Base-by-base conservation (phyloP, 1,140 invertebrate species). In the Vanessa atalanta region DNA sequence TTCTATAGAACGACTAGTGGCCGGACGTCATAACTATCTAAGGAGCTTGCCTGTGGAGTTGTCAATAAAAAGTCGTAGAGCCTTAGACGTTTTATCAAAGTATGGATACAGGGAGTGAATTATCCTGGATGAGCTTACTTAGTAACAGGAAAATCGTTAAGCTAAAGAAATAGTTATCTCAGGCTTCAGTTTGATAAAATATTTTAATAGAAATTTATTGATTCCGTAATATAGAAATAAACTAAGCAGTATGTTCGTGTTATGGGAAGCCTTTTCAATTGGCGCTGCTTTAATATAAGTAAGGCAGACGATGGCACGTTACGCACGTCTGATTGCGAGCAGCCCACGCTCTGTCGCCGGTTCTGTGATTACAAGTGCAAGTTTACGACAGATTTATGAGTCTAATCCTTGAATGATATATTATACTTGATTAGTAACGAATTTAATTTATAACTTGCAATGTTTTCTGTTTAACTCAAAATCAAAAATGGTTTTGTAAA, bases 11-110 rank as follows among this genome's bases (percentile, higher is more conserved):
- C 60, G 60, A 63, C 71, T 73, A 43, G 71, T 43, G 71, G 43
- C 71, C 71, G 71, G 71, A 73, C 51, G 65, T 73, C 51, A 51
- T 73, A 73, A 73, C 71, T 73, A 73, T 73, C 71, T 61, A 60
- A 67, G 65, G 65, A 73, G 55, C 71, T 55, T 51, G 65, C 47
- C 43, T 12, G 50, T 65, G 64, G 37, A 57, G 61, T 16, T 63
- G 57, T 15, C 37, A 50, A 70, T 61, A 70, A 70, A 61, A 61
- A 61, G 3, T 61, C 57, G 31, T 12, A 61, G 13, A 37, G 57
- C 57, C 57, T 61, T 61, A 61, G 31, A 61, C 5, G 57, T 23
- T 61, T 61, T 37, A 26, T 26, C 31, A 31, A 37, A 26, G 31
- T 61, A 61, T 31, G 57, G n/a, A 37, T 37, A 61, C 31, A 61